Percentiles rank a stretch among this genome's conserved stretches.
phyloP scores from a whole-genome alignment of 1,140 invertebrate species.

The Limonius californicus region DNA sequence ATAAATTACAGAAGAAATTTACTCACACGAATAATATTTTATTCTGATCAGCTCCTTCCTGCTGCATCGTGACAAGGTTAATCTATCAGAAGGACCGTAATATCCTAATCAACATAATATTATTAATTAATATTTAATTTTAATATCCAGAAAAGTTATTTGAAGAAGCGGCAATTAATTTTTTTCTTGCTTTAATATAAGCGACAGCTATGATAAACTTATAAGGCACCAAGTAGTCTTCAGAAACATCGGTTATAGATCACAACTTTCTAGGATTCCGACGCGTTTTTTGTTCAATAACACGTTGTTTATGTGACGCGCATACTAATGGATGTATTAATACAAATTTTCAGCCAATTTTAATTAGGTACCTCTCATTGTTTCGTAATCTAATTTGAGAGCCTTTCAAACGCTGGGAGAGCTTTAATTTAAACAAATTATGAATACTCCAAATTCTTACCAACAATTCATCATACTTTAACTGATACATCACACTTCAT shows the following conservation, averaged over 20 bases:
- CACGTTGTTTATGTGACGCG: not conserved
- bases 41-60: not conserved
- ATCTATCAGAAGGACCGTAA: not conserved
- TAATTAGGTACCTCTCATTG: too few relatives aligned
- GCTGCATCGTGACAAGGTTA: not conserved
- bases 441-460: too few relatives aligned
- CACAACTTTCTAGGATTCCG: not conserved
- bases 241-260: not conserved
- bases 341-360: not conserved
- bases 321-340: not conserved
- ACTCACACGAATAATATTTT: not conserved
- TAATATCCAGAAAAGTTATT: not conserved
- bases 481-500: not conserved
- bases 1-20: conserved; percentile 7
- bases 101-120: conserved; percentile 8
- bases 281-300: not conserved
- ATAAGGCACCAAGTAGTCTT: not conserved
- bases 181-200: not conserved
- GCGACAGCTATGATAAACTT: not conserved
- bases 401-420: too few relatives aligned
- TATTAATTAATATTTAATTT: conserved; percentile 2
- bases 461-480: not conserved
- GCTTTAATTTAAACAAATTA: too few relatives aligned
- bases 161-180: not conserved
- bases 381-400: too few relatives aligned